These are phyloP conservation scores for Ferrisia virgata DNA, from an alignment of 2,888 invertebrate genomes.

Conservation along the genomic window DNA sequence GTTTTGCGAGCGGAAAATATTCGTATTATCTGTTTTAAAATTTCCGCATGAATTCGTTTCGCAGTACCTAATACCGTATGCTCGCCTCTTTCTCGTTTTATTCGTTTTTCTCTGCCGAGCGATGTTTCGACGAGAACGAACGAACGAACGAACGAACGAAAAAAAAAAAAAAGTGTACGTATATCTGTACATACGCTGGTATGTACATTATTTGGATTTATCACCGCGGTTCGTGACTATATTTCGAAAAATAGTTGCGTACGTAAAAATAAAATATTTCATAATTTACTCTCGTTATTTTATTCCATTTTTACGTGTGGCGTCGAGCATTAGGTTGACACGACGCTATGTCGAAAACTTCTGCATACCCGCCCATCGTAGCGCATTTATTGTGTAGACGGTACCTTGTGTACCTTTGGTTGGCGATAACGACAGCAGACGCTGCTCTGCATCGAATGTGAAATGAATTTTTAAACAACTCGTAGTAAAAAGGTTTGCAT, in stretches of 20 bases:
- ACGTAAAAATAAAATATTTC: not conserved
- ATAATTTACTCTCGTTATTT: not conserved
- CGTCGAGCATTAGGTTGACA: not conserved
- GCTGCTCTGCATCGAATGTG: too few relatives aligned
- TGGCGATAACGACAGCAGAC: too few relatives aligned
- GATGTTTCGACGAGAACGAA: not conserved
- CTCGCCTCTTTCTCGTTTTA: not conserved
- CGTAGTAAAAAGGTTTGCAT: too few relatives aligned
- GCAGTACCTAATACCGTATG: not conserved
- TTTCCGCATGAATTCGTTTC: slow-evolving; percentile 18
- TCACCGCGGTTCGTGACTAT: slow-evolving; percentile 1
- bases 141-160: too few relatives aligned
- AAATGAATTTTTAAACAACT: too few relatives aligned
- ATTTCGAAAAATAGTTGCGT: not conserved
- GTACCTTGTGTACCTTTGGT: too few relatives aligned
- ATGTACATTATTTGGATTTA: slow-evolving; percentile 6
- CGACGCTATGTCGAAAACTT: too few relatives aligned
- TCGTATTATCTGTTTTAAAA: slow-evolving; percentile 22
- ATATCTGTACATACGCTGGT: too few relatives aligned
- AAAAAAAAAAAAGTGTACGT: too few relatives aligned
- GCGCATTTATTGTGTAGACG: too few relatives aligned
- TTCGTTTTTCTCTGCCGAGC: not conserved
- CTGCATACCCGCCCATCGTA: too few relatives aligned
- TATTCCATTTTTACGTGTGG: not conserved
- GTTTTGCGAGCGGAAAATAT: slow-evolving; percentile 10